Conservation (phyloP, 2,888 invertebrate species). For the Dilophus febrilis region DNA sequence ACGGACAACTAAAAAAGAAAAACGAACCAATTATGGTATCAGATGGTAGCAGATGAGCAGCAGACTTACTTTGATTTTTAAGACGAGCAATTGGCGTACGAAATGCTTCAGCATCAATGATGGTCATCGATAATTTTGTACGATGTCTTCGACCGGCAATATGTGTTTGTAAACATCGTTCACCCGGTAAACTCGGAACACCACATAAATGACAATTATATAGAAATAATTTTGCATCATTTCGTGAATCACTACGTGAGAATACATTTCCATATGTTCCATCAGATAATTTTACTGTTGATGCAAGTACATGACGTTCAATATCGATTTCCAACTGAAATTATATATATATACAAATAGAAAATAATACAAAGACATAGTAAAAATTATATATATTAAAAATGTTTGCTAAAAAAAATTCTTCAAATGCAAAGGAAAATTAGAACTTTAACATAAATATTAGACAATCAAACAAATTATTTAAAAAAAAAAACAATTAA, state of each 20-base stretch:
- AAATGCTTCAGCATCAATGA: constrained; percentile 11
- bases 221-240: constrained; percentile 32
- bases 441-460: too few species aligned
- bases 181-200: constrained; percentile 19
- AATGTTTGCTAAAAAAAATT: too few species aligned
- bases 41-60: neutral
- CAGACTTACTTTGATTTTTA: constrained; percentile 10
- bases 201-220: constrained; percentile 37
- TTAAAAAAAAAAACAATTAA: too few species aligned
- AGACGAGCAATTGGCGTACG: constrained; percentile 8
- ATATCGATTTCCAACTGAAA: constrained; percentile 13
- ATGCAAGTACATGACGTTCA: constrained; percentile 12
- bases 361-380: too few species aligned
- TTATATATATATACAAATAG: too few species aligned
- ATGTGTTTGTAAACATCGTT: constrained; percentile 14
- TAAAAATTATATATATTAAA: too few species aligned
- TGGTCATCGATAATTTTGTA: constrained; percentile 10
- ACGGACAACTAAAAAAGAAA: neutral
- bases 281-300: constrained; percentile 26
- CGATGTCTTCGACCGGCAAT: constrained; percentile 16
- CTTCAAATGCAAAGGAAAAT: too few species aligned
- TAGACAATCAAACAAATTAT: too few species aligned
- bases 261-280: constrained; percentile 31
- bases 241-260: constrained; percentile 31
- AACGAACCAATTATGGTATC: neutral